A percentile compares a stretch with the other conserved stretches of the same genome.
phyloP scores from a whole-genome alignment of 2,797 vertebrate species.

The Sebastes glaucus region DNA sequence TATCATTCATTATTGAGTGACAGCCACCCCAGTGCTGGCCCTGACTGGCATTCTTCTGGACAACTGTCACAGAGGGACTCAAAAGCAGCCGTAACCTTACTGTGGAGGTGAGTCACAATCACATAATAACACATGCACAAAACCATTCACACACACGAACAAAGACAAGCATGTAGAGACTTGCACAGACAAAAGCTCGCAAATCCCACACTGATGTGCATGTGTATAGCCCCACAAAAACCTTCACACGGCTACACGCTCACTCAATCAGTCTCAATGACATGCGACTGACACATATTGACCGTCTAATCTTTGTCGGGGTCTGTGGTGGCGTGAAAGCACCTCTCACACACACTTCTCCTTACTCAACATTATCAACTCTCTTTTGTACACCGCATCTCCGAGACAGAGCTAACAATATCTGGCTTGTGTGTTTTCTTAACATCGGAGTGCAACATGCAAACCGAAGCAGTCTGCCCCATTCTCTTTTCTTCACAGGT shows the following conservation, averaged over 20 bases:
- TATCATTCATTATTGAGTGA: slow-evolving; percentile 79
- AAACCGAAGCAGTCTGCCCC: slow-evolving; percentile 10
- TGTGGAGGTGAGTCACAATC: slow-evolving; percentile 61
- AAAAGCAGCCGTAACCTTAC: slow-evolving; percentile 66
- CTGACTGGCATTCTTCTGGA: slow-evolving; percentile 71
- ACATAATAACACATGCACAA: slow-evolving; percentile 18
- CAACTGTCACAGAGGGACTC: slow-evolving; percentile 68
- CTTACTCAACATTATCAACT: slow-evolving; percentile 62
- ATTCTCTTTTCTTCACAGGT: slow-evolving; percentile 35
- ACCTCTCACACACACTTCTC: neutral
- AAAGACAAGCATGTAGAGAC: slow-evolving; percentile 20
- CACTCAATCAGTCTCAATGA: slow-evolving; percentile 64
- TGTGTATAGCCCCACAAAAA: neutral
- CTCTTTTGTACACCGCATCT: slow-evolving; percentile 17
- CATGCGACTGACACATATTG: slow-evolving; percentile 74
- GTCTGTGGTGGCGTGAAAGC: slow-evolving; percentile 51
- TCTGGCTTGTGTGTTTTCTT: neutral
- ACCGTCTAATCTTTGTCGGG: slow-evolving; percentile 72
- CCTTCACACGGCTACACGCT: neutral
- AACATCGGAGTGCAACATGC: slow-evolving; percentile 11
- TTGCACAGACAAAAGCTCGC: neutral
- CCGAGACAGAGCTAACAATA: neutral
- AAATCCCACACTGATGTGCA: neutral
- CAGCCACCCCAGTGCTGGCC: slow-evolving; percentile 64
- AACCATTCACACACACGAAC: slow-evolving; percentile 1